A percentile compares a stretch with the other conserved stretches of the same genome.
Conservation (phyloP, 2,113 vertebrate species). For the Kobus ellipsiprymnus region DNA sequence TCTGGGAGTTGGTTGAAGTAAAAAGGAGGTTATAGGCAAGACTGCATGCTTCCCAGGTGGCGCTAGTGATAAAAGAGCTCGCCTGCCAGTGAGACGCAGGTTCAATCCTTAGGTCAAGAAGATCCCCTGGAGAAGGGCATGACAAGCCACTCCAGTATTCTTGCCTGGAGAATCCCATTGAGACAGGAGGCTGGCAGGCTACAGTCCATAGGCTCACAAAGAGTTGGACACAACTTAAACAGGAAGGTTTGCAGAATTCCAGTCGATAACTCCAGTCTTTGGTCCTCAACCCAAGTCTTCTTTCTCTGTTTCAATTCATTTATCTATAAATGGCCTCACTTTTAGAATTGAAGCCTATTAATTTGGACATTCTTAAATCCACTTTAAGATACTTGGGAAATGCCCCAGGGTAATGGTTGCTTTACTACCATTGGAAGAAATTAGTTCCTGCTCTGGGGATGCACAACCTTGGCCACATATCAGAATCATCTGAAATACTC, state of each 20-base stretch:
- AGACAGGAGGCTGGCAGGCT: background rate
- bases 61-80: background rate
- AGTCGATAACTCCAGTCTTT: background rate
- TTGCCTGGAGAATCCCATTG: background rate
- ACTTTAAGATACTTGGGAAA: background rate
- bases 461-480: fast-evolving
- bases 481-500: background rate
- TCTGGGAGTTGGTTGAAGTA: background rate
- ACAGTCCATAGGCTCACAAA: background rate
- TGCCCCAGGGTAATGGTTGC: background rate
- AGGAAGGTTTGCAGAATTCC: background rate
- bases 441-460: background rate
- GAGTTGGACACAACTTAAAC: background rate
- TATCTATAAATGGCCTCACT: background rate
- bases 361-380: background rate
- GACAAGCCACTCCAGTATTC: background rate
- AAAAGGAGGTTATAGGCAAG: background rate
- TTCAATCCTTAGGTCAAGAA: background rate
- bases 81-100: background rate
- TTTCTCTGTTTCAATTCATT: background rate
- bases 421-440: background rate
- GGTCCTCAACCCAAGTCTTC: background rate
- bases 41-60: background rate
- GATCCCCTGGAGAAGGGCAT: background rate
- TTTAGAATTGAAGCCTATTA: background rate